Percentiles rank a stretch among this genome's conserved stretches.
phyloP scores from a whole-genome alignment of 2,797 vertebrate species.

The Parauchenoglanis ngamensis region DNA sequence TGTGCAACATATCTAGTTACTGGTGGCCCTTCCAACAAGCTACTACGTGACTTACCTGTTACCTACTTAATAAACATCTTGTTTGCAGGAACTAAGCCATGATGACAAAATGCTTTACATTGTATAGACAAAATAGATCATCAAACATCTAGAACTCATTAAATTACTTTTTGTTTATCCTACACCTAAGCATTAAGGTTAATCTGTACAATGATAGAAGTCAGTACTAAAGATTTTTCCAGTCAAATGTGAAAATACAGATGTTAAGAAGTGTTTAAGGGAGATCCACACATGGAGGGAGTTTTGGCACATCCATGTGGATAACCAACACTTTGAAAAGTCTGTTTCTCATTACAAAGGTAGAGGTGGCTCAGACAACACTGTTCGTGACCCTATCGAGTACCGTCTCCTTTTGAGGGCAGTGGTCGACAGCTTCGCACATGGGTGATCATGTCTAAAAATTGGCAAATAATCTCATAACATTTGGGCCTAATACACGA shows the following conservation, averaged over 20 bases:
- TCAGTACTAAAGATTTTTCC: not conserved
- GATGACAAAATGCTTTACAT: not conserved
- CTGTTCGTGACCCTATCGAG: slow-evolving; percentile 66
- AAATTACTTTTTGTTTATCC: not conserved
- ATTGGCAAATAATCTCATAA: not conserved
- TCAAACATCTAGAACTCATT: not conserved
- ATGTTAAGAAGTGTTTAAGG: not conserved
- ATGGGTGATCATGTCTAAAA: not conserved
- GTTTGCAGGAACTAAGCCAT: not conserved
- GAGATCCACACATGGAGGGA: not conserved
- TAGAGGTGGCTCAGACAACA: slow-evolving; percentile 78
- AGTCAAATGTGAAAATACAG: not conserved
- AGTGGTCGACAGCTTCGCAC: slow-evolving; percentile 29
- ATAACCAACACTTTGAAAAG: slow-evolving; percentile 64
- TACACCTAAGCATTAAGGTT: not conserved
- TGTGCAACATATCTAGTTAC: not conserved
- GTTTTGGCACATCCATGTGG: slow-evolving; percentile 28
- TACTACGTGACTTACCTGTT: slow-evolving; percentile 27
- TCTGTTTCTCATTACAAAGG: slow-evolving; percentile 99
- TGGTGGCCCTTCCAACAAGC: not conserved
- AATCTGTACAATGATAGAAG: not conserved
- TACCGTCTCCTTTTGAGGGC: slow-evolving; percentile 64
- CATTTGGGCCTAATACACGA: not conserved
- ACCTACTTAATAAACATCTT: not conserved
- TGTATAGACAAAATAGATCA: not conserved